Evolutionary conservation across 2,797 vertebrate genomes (phyloP), one percentile per base, ranked within the genome.

Genomic region (Cyprinella venusta): DNA sequence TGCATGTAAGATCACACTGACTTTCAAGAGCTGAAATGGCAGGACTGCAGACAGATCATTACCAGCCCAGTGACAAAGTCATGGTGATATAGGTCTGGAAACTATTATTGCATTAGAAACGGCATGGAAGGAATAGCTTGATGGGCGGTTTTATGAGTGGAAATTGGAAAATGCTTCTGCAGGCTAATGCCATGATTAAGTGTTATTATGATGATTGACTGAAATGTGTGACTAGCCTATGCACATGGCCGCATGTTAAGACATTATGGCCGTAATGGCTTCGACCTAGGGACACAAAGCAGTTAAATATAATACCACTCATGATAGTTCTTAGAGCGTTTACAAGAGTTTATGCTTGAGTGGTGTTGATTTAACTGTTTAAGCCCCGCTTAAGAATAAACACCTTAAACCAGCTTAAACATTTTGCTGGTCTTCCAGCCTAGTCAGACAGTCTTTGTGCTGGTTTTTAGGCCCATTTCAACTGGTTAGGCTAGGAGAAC

Each of bases 141-240:
- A 87, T 81, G 76, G 68, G 30, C 6, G 67, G 52, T 86, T 88
- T 90, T 88, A 90, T 80, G 77, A 90, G 86, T 87, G 90, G 90
- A 91, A 90, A 86, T 71, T 88, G 86, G 88, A 90, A 85, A 69
- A 81, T 63, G 70, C 56, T 83, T 87, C 82, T 70, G 77, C 80
- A 72, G 76, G 45, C 24, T 80, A 70, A 75, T 80, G 36, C 81
- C 26, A 42, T 82, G 59, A 77, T 83, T 81, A 74, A 81, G 52
- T 68, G 21, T 81, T 45, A 88, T 85, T 88, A 52, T 33, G 70
- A 67, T 72, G 82, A 87, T 84, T 89, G 81, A 68, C 52, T 82
- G 81, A 68, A 54, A 86, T 86, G 76, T 40, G 10, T 45, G 78
- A 83, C 68, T 80, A 85, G 74, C 85, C 69, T 71, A 84, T 52